These are phyloP conservation scores for Dinoponera quadriceps DNA, from an alignment of 1,140 invertebrate genomes.

Conservation along the genomic window DNA sequence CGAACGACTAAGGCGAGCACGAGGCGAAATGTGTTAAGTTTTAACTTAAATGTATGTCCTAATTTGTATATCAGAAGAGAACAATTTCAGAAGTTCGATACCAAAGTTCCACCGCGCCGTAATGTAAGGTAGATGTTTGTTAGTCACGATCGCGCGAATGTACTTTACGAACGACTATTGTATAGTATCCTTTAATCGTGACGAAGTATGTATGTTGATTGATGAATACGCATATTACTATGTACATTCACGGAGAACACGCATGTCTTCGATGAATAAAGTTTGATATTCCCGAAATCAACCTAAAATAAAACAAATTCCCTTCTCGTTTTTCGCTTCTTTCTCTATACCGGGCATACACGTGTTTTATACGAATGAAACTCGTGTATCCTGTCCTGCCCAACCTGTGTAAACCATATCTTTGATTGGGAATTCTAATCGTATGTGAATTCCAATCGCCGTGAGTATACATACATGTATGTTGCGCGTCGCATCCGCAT, in stretches of 20 bases:
- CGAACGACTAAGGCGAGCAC: no score
- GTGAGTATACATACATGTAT: not conserved
- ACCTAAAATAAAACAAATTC: constrained; percentile 13
- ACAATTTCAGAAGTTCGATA: not conserved
- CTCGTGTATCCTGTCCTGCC: no score
- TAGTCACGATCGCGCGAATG: not conserved
- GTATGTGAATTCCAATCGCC: not conserved
- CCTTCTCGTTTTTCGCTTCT: not conserved
- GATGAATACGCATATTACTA: not conserved
- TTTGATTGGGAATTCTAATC: not conserved
- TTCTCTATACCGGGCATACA: not conserved
- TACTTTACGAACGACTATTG: constrained; percentile 9
- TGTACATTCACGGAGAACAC: not conserved
- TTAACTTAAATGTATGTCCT: not conserved
- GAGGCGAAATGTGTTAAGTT: no score
- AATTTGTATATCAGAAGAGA: not conserved
- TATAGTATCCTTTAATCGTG: constrained; percentile 9
- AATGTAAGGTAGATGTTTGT: constrained; percentile 4
- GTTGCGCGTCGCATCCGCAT: not conserved
- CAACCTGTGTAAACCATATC: not conserved
- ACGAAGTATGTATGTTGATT: not conserved
- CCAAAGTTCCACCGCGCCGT: not conserved
- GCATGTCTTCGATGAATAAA: not conserved
- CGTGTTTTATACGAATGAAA: not conserved
- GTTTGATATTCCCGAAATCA: constrained; percentile 35